Evolutionary conservation across 2,797 vertebrate species (phyloP).

Genomic region (Intellagama lesueurii): DNA sequence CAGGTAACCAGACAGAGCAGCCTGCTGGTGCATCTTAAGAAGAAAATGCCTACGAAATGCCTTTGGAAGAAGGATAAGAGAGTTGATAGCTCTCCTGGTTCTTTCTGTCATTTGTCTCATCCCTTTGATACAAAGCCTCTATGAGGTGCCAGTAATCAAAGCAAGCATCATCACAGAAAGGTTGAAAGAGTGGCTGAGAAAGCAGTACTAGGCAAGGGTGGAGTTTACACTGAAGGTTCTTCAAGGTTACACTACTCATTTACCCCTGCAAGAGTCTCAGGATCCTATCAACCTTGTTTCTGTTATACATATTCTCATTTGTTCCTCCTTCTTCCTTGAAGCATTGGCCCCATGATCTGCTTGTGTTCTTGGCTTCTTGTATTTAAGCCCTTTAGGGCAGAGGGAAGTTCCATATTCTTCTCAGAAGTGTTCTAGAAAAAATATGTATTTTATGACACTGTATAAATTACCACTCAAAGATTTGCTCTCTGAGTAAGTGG

Average conservation of each 20-base stretch:
- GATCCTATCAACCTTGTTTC: slow-evolving; percentile 51
- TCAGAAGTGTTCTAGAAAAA: neutral
- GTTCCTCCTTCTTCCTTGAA: slow-evolving; percentile 48
- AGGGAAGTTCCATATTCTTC: slow-evolving; percentile 33
- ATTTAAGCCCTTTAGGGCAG: slow-evolving; percentile 21
- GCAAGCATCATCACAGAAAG: fast-evolving
- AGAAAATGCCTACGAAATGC: neutral
- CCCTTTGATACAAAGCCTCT: neutral
- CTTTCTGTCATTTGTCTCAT: neutral
- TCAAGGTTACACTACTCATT: neutral
- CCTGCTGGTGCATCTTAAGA: neutral
- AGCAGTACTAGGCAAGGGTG: fast-evolving
- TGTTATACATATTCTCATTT: slow-evolving; percentile 53
- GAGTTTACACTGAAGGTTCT: slow-evolving; percentile 33
- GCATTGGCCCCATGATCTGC: slow-evolving; percentile 53
- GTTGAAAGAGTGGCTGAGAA: slow-evolving; percentile 10
- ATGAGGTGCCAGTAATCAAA: neutral
- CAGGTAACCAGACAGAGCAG: neutral
- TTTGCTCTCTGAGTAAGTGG: neutral
- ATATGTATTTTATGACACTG: slow-evolving; percentile 30
- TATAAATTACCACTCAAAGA: slow-evolving; percentile 14
- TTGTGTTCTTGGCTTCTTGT: slow-evolving; percentile 39
- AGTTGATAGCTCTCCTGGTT: slow-evolving; percentile 5
- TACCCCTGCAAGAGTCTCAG: slow-evolving; percentile 4
- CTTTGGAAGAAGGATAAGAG: slow-evolving; percentile 9